Percentiles rank a stretch among this genome's conserved stretches.
phyloP scores from a whole-genome alignment of 2,888 invertebrate genomes.

The Octonoba sinensis region DNA sequence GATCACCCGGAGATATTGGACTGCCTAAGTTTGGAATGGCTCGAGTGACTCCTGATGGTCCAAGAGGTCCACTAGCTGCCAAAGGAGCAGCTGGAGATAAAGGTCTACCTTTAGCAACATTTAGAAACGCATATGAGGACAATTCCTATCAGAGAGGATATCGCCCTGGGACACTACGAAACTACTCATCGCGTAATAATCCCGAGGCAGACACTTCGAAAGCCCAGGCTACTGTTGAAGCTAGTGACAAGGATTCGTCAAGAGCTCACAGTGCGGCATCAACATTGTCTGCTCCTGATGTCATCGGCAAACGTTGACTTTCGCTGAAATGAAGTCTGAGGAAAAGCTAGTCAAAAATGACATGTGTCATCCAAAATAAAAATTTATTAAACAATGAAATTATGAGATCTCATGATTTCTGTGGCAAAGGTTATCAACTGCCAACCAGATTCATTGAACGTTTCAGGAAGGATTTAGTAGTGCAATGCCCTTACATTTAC shows the following conservation, averaged over 20 bases:
- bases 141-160: background rate
- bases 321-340: constrained; percentile 60
- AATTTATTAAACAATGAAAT: no score
- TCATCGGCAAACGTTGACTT: constrained; percentile 68
- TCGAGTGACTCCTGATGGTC: constrained; percentile 43
- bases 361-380: background rate
- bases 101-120: constrained; percentile 27
- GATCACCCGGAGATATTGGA: constrained; percentile 30
- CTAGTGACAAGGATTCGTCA: constrained; percentile 47
- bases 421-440: background rate
- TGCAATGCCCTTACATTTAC: constrained; percentile 5
- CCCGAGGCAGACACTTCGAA: constrained; percentile 34
- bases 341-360: constrained; percentile 26
- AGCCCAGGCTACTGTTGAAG: constrained; percentile 52
- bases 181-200: constrained; percentile 17
- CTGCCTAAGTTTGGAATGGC: constrained; percentile 47
- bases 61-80: constrained; percentile 25
- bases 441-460: background rate
- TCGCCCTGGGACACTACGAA: constrained; percentile 2
- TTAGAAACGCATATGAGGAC: constrained; percentile 26
- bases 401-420: constrained; percentile 1
- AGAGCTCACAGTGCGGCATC: constrained; percentile 63
- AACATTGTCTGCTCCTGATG: constrained; percentile 64
- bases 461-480: background rate
- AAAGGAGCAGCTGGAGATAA: constrained; percentile 14